Evolutionary conservation across 2,113 vertebrate genomes (phyloP), one percentile per base, ranked within the genome.

Genomic region (Platichthys stellatus): DNA sequence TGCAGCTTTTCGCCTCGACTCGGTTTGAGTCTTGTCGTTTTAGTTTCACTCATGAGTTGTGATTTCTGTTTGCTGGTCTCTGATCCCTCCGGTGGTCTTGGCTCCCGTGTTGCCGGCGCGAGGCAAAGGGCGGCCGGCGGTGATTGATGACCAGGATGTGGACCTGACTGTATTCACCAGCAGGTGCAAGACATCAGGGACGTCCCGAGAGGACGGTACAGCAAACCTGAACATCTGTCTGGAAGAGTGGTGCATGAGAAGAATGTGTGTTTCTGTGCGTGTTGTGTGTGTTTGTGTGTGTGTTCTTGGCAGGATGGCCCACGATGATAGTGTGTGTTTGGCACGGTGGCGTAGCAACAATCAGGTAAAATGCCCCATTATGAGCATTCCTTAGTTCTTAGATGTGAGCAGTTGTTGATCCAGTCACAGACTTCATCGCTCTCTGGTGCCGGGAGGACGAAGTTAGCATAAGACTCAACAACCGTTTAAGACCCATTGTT

Each of bases 351-450:
- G 38, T 20, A 74, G 81, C 80, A 86, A 89, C 88, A 90, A 91
- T 89, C 88, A 88, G 88, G 80, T 88, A 88, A 91, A 91, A 90
- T 84, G 76, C 74, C 81, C 80, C 82, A 90, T 91, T 90, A 90
- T 59, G 31, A 90, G 47, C 83, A 88, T 91, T 89, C 88, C 78
- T 88, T 20, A 72, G 31, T 26, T 38, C 49, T 84, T 76, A 85
- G 70, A 76, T 54, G 53, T 74, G 26, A 68, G 56, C 57, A 54
- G 54, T 59, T 84, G 82, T 85, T 83, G 64, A 60, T 85, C 53
- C 59, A 70, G 80, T 74, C 67, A 61, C 83, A 83, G 74, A 87
- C 83, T 65, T 84, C 47, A 64, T 72, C 63, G 21, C 68, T 21
- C 21, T 31, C 57, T 5, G 49, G 24, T 54, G 38, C 71, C 28